These are phyloP conservation scores for Mastomys coucha DNA, from an alignment of 2,113 vertebrate species.

Conservation along the genomic window DNA sequence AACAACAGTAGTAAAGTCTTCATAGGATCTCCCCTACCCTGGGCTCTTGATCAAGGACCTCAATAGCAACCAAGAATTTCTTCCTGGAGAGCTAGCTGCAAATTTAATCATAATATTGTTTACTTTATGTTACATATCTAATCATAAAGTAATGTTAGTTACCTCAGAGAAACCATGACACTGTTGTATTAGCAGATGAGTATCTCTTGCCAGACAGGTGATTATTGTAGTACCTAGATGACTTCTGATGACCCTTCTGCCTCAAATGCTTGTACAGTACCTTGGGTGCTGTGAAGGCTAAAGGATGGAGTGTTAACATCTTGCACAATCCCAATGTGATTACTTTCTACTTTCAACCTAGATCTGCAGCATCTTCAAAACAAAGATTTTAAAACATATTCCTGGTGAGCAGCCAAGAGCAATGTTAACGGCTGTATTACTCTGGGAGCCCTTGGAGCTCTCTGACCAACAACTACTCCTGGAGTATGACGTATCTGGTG, in stretches of 20 bases:
- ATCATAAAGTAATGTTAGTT: background rate
- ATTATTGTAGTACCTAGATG: background rate
- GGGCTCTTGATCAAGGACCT: background rate
- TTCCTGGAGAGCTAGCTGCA: background rate
- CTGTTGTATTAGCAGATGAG: too few species aligned
- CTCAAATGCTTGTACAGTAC: fast-evolving
- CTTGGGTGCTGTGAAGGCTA: too few species aligned
- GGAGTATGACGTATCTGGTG: too few species aligned
- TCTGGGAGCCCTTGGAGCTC: background rate
- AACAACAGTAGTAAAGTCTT: background rate
- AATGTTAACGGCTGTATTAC: background rate
- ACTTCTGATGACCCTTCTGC: too few species aligned
- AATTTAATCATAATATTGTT: background rate
- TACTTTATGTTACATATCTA: background rate
- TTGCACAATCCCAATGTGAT: background rate
- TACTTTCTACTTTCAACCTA: background rate
- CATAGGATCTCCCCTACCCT: background rate
- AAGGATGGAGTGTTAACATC: background rate
- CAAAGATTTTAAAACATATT: background rate
- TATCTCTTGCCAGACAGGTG: too few species aligned
- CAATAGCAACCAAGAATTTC: too few species aligned
- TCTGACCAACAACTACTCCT: background rate
- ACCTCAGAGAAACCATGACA: background rate
- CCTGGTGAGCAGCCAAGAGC: too few species aligned
- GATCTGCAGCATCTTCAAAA: background rate